Evolutionary conservation across 2,888 invertebrate species (phyloP).

Genomic region (Philereme vetulata): DNA sequence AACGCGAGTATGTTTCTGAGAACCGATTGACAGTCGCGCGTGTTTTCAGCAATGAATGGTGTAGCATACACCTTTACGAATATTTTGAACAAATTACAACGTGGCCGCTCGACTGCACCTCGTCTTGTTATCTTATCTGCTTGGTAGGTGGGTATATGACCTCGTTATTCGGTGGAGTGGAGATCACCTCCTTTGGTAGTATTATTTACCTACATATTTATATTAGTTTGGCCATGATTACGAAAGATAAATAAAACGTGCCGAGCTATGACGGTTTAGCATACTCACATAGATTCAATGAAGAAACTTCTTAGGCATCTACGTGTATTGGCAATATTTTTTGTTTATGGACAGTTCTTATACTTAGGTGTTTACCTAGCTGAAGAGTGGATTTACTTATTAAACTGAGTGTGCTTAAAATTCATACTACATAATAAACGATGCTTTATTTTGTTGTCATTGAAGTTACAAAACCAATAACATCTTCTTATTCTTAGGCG

Average conservation of each 20-base stretch:
- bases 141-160: constrained; percentile 28
- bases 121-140: constrained; percentile 44
- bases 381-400: too few species aligned
- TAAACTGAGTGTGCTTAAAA: too few species aligned
- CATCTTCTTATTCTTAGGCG: too few species aligned
- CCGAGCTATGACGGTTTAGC: not conserved
- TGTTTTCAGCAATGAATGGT: constrained; percentile 78
- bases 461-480: too few species aligned
- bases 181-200: constrained; percentile 23
- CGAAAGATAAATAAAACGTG: constrained; percentile 22
- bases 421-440: too few species aligned
- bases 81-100: constrained; percentile 33
- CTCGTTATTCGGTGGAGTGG: constrained; percentile 37
- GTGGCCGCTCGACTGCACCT: constrained; percentile 16
- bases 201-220: constrained; percentile 23
- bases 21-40: constrained; percentile 75
- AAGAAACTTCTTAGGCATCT: too few species aligned
- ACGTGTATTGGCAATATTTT: too few species aligned
- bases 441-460: too few species aligned
- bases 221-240: constrained; percentile 20
- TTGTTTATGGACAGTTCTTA: too few species aligned
- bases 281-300: too few species aligned
- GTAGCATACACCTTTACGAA: constrained; percentile 46
- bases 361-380: too few species aligned
- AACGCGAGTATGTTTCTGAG: constrained; percentile 79